phyloP scores from a whole-genome alignment of 2,113 vertebrate genomes.

The Corapipo altera region DNA sequence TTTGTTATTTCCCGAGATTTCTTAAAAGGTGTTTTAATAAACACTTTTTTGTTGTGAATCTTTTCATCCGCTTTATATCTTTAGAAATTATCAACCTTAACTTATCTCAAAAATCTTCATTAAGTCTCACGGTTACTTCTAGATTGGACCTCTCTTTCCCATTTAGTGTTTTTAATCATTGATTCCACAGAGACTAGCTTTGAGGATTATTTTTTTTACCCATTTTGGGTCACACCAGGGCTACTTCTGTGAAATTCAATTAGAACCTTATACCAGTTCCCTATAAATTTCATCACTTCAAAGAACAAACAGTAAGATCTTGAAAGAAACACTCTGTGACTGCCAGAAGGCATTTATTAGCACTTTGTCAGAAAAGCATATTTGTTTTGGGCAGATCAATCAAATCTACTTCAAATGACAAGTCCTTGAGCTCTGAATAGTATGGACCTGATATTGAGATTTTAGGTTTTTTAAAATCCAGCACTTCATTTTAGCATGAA shows the following conservation, averaged over 20 bases:
- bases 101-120: slow-evolving; percentile 71
- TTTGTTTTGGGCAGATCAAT: slow-evolving; percentile 72
- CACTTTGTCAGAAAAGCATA: slow-evolving; percentile 69
- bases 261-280: slow-evolving; percentile 74
- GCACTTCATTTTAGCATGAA: neutral
- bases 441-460: slow-evolving; percentile 34
- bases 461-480: neutral
- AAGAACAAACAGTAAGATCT: slow-evolving; percentile 70
- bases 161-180: slow-evolving; percentile 58
- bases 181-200: slow-evolving; percentile 53
- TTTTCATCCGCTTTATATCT: slow-evolving; percentile 55
- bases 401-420: slow-evolving; percentile 66
- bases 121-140: slow-evolving; percentile 66
- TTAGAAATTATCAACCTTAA: slow-evolving; percentile 57
- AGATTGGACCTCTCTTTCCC: slow-evolving; percentile 7
- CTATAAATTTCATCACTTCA: slow-evolving; percentile 73
- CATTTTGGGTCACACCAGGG: slow-evolving; percentile 67
- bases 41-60: slow-evolving; percentile 67
- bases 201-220: neutral
- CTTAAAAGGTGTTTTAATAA: slow-evolving; percentile 74
- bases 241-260: slow-evolving; percentile 80
- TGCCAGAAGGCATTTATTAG: slow-evolving; percentile 74
- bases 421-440: slow-evolving; percentile 27
- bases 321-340: slow-evolving; percentile 66
- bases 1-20: slow-evolving; percentile 57